A percentile compares a stretch with the other conserved stretches of the same genome.
phyloP scores from a whole-genome alignment of 2,797 vertebrate genomes.

The Mionectes olivaceus region DNA sequence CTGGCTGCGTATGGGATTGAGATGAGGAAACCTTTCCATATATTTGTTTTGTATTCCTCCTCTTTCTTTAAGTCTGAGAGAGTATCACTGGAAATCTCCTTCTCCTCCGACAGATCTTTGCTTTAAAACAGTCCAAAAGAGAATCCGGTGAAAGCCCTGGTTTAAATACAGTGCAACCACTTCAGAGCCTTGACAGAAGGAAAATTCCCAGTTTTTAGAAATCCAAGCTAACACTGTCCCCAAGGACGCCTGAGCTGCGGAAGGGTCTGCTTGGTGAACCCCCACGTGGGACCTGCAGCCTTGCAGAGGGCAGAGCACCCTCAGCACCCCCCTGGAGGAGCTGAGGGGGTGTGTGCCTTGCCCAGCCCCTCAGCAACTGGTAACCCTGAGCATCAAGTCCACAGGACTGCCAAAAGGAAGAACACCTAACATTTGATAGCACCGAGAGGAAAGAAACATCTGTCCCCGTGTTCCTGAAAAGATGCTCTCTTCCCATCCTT shows the following conservation, averaged over 20 bases:
- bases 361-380: not conserved
- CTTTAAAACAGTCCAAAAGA: slow-evolving; percentile 76
- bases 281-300: not conserved
- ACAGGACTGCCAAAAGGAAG: not conserved
- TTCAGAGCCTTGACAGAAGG: slow-evolving; percentile 63
- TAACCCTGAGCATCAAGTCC: not conserved
- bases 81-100: slow-evolving; percentile 68
- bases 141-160: slow-evolving; percentile 60
- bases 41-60: slow-evolving; percentile 85
- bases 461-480: not conserved
- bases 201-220: slow-evolving; percentile 11
- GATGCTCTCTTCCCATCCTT: not conserved
- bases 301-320: not conserved
- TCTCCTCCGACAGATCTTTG: slow-evolving; percentile 77
- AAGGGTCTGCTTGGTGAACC: not conserved
- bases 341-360: not conserved
- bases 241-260: not conserved
- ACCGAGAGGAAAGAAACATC: not conserved
- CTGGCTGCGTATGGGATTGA: slow-evolving; percentile 96
- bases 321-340: not conserved
- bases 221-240: not conserved
- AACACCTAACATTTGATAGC: not conserved
- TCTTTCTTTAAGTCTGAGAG: slow-evolving; percentile 81
- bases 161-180: slow-evolving; percentile 46
- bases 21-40: slow-evolving; percentile 98